phyloP scores from a whole-genome alignment of 1,140 invertebrate species.

The Solenopsis invicta region DNA sequence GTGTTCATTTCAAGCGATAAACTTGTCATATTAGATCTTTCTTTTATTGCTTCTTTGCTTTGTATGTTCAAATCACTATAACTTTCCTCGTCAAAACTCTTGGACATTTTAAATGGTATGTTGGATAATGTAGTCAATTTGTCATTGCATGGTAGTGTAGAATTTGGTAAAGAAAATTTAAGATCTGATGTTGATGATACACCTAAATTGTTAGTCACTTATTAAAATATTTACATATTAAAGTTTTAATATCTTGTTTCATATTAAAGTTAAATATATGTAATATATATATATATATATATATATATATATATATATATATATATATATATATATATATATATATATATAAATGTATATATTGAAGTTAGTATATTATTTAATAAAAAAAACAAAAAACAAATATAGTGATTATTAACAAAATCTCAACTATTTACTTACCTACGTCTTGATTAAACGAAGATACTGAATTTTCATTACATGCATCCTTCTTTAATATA shows the following conservation, averaged over 20 bases:
- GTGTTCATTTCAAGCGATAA: background rate
- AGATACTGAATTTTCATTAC: background rate
- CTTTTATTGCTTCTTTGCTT: background rate
- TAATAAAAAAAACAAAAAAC: conserved; percentile 5
- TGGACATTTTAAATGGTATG: background rate
- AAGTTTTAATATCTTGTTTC: background rate
- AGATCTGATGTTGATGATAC: conserved; percentile 25
- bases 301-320: background rate
- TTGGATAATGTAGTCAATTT: background rate
- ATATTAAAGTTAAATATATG: background rate
- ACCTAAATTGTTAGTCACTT: background rate
- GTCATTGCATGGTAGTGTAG: conserved; percentile 22
- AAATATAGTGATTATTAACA: background rate
- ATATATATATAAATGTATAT: background rate
- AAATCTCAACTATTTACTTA: background rate
- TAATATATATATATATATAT: background rate
- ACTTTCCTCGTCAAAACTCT: conserved; percentile 30
- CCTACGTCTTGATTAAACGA: conserved; percentile 27
- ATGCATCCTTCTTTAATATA: conserved; percentile 43
- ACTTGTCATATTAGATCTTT: conserved; percentile 38
- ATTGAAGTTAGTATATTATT: background rate
- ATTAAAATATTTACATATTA: background rate
- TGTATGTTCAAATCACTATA: conserved; percentile 38
- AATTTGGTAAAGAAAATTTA: conserved; percentile 28
- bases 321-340: background rate